Base-by-base conservation (phyloP, 2,113 vertebrate species). In the Lepus europaeus region DNA sequence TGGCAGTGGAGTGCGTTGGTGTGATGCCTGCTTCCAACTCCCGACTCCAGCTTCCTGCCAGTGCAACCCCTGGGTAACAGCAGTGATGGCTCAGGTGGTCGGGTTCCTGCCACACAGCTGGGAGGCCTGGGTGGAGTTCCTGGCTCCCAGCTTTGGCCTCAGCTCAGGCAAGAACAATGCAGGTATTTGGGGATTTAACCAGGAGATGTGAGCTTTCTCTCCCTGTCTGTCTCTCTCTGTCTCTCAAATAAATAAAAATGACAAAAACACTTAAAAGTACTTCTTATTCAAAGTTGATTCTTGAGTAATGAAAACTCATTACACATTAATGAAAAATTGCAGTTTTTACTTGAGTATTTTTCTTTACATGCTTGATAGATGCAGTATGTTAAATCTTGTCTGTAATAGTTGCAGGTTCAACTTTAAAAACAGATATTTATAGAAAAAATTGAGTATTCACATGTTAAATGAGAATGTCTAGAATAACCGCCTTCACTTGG, bases 371-470 rank as follows among this genome's bases (percentile, higher is more conserved):
- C 29, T 85, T 83, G 51, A 13, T 25, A 45, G 61, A 45, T 33
- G 36, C 29, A 89, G 63, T n/a, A 14, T 63, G 76, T 91, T 89
- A 81, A 87, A 14, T 81, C 49, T 45, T 33, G 5, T 78, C 31
- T 74, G 36, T 63, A 51, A 61, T 68, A 45, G 22, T 78, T 68
- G 53, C 9, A 72, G 36, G 2, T 70, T 93, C 77, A 74, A 63
- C 64, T 92, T 84, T 79, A 53, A 74, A 74, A 88, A 59, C 3
- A 76, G 33, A 66, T 68, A 74, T 76, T 85, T 49, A 77, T 73
- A 66, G 36, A 80, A 77, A 68, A 29, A 11, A 8, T 31, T 83
- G n/a, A 70, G 56, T 63, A 74, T 51, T 90, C 39, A 19, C n/a
- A 33, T 64, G 14, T 36, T 59, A 64, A 76, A 74, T 23, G 36